Evolutionary conservation across 2,113 vertebrate genomes (phyloP).

Genomic region (Serinus canaria): DNA sequence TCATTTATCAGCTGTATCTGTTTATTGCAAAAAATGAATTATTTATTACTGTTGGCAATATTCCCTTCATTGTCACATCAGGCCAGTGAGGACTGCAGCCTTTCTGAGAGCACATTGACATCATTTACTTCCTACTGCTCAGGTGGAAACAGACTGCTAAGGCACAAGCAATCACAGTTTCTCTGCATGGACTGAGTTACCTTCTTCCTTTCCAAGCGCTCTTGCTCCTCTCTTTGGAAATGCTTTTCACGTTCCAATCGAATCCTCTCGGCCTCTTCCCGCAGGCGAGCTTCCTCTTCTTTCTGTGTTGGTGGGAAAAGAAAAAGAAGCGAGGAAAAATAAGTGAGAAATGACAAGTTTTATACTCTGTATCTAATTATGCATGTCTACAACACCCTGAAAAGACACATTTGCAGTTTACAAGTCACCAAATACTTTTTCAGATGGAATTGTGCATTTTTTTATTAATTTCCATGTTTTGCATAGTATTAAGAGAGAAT

Average conservation of each 20-base stretch:
- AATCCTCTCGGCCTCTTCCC: slow-evolving; percentile 84
- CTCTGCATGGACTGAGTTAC: slow-evolving; percentile 59
- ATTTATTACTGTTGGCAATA: not conserved
- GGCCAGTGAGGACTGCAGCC: not conserved
- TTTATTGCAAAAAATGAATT: not conserved
- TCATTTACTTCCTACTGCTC: not conserved
- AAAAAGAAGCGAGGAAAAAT: not conserved
- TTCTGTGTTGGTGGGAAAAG: slow-evolving; percentile 63
- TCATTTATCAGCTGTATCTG: not conserved
- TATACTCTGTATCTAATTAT: not conserved
- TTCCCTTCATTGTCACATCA: not conserved
- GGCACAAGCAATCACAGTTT: not conserved
- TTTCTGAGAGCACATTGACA: not conserved
- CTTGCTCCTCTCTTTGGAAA: slow-evolving; percentile 94
- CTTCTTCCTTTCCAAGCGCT: slow-evolving; percentile 96
- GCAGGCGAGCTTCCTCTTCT: slow-evolving; percentile 87
- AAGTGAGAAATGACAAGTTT: not conserved
- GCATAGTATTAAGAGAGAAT: not conserved
- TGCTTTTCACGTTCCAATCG: slow-evolving; percentile 90
- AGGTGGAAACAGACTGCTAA: not conserved
- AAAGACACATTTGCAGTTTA: not conserved
- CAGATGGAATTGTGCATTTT: not conserved
- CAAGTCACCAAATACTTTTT: not conserved
- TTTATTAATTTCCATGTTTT: not conserved
- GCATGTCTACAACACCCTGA: not conserved